Base-by-base conservation (phyloP, 1,140 invertebrate species). In the Caenorhabditis brenneri region DNA sequence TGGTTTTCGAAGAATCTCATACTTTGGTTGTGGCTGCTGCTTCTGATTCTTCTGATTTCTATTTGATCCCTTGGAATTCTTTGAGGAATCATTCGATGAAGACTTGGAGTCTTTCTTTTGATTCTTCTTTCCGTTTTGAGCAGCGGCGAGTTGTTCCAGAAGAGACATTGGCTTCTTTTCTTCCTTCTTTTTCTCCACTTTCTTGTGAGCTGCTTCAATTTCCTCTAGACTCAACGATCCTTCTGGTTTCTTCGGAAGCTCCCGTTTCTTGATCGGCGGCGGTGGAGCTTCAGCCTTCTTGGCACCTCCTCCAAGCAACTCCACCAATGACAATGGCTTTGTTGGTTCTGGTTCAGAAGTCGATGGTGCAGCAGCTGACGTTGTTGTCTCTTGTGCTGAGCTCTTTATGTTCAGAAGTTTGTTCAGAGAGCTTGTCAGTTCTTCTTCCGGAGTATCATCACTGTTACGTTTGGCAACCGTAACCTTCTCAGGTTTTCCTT, bases 1-100 rank as follows among this genome's bases (percentile, higher is more conserved):
- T 65, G 58, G 29, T n/a, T 42, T 74, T 3, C 65, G 65, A n/a
- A 74, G 36, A 74, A 74, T 39, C n/a, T 74, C 65, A 12, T 42
- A 2, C 24, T 74, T 39, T n/a, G n/a, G 33, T 27, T 39, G 58
- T 33, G 24, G 19, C 58, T 33, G 15, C 31, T 65, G 29, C 24
- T 55, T 55, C 24, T 55, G 53, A 55, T 55, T 24, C 53, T 55
- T 55, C 53, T 29, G 53, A 27, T 55, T 24, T 27, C 27, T 55
- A 3, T 65, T 22, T n/a, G n/a, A n/a, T n/a, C n/a, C n/a, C n/a
- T n/a, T n/a, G n/a, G n/a, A n/a, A n/a, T n/a, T n/a, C n/a, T n/a
- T n/a, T n/a, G n/a, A n/a, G n/a, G n/a, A n/a, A n/a, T n/a, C n/a
- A n/a, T n/a, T n/a, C n/a, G n/a, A n/a, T n/a, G n/a, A n/a, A n/a